Base-by-base conservation (phyloP, 2,797 vertebrate species). In the Rhinophrynus dorsalis region DNA sequence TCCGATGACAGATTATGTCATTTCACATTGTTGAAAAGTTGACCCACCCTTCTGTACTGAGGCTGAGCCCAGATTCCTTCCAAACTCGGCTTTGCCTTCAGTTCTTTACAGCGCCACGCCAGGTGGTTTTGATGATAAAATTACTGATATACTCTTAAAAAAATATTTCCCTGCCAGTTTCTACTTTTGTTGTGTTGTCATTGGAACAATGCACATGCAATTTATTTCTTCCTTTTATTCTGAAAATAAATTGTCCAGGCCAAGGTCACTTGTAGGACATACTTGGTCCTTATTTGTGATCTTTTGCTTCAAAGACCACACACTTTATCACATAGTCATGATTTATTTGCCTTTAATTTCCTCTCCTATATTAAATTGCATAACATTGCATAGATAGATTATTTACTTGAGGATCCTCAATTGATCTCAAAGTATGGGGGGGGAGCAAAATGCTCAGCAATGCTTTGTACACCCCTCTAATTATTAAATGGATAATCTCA, bases 1-100 rank as follows among this genome's bases (percentile, higher is more conserved):
- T 50, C 24, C 20, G 55, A 32, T 73, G 69, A 73, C 61, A 73
- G 61, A 27, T 58, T 65, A 44, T 73, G 54, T 73, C 54, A 59
- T 44, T 59, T 51, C 35, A 29, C 37, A 66, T 73, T 73, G 69
- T 73, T 73, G 15, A 10, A 51, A 18, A 20, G 27, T 59, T 48
- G 51, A 57, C 54, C 54, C 61, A 48, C 69, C 69, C 69, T 33
- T 51, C 29, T 23, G 52, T 29, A 52, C 40, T 20, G 30, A 33
- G 29, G 11, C 2, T 13, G 11, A 12, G 8, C n/a, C 37, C 15
- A 52, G 40, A 73, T 65, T 59, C 45, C 61, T 52, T 52, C 42
- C 52, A 58, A 58, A 50, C 18, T 2, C 23, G 18, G 10, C 55
- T 54, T 2, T 13, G 32, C 33, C 21, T 20, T 32, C 23, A 10